A percentile compares a stretch with the other conserved stretches of the same genome.
Conservation (phyloP, 2,797 vertebrate species). For the Pyrocephalus nanus region DNA sequence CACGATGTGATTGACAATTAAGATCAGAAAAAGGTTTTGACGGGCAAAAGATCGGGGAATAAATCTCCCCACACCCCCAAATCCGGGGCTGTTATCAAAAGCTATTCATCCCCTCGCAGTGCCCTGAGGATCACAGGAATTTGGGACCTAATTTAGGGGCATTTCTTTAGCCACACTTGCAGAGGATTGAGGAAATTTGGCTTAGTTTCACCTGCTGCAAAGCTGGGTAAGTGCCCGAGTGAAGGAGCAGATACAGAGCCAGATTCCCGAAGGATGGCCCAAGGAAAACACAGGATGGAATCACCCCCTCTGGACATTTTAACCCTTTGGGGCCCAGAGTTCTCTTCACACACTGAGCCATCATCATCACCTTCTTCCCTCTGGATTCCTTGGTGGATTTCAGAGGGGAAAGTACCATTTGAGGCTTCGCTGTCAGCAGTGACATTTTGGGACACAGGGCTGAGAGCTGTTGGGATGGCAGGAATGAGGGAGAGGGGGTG, state of each 20-base stretch:
- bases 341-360: neutral
- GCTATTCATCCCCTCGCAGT: slow-evolving; percentile 1
- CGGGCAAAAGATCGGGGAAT: slow-evolving; percentile 42
- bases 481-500: neutral
- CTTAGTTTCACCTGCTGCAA: neutral
- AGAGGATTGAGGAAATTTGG: slow-evolving; percentile 20
- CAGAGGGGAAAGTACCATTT: rapidly evolving
- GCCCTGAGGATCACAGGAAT: slow-evolving; percentile 41
- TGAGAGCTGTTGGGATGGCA: neutral
- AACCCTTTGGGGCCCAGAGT: neutral
- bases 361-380: neutral
- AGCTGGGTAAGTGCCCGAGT: neutral
- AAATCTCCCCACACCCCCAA: slow-evolving; percentile 49
- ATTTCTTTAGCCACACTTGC: slow-evolving; percentile 36
- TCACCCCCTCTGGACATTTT: neutral
- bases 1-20: slow-evolving; percentile 50
- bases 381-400: neutral
- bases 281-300: neutral
- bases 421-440: neutral
- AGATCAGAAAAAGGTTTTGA: slow-evolving; percentile 44
- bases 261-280: neutral
- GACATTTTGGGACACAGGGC: neutral
- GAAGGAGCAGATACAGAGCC: neutral
- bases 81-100: neutral
- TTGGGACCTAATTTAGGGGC: slow-evolving; percentile 46